Evolutionary conservation across 2,797 vertebrate species (phyloP).

Genomic region (Agapornis canus): DNA sequence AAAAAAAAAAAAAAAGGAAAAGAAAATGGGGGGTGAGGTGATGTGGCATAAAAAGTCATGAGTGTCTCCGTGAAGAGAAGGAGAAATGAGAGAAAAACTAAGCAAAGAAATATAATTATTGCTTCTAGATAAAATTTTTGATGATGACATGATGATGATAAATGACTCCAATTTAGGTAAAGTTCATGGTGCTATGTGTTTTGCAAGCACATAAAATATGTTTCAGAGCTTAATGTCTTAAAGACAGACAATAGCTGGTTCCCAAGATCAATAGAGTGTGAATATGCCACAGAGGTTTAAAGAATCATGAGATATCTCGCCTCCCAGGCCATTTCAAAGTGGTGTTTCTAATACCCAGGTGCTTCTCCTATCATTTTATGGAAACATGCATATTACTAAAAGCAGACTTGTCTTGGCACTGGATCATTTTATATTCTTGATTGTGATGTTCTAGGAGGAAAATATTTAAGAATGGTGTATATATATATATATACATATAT

Average conservation of each 20-base stretch:
- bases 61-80: background rate
- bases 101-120: background rate
- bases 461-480: background rate
- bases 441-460: background rate
- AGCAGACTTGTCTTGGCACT: background rate
- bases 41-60: background rate
- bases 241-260: background rate
- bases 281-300: background rate
- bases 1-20: background rate
- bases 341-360: background rate
- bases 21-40: background rate
- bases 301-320: background rate
- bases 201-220: background rate
- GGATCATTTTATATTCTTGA: background rate
- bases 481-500: background rate
- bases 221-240: background rate
- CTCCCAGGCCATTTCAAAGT: background rate
- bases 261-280: background rate
- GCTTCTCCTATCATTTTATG: background rate
- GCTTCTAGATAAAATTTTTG: background rate
- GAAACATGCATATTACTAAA: background rate
- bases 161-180: background rate
- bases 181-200: rapidly evolving
- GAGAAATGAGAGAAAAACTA: background rate
- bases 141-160: background rate